Evolutionary conservation across 2,888 invertebrate species (phyloP).

Genomic region (Nipponacmea schrenckii): DNA sequence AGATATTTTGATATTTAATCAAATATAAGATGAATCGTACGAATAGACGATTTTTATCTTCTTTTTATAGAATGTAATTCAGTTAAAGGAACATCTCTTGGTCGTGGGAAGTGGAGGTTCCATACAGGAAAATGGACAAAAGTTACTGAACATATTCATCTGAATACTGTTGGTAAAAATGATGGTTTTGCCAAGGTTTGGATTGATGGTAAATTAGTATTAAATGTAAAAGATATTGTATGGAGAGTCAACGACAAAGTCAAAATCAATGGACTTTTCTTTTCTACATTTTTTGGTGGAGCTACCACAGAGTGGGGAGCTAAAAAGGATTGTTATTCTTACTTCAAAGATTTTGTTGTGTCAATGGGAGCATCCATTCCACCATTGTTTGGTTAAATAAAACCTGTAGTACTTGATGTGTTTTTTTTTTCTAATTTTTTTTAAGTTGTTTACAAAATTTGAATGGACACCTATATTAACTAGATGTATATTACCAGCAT

Average conservation of each 20-base stretch:
- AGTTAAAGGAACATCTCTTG: conserved; percentile 26
- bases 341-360: conserved; percentile 45
- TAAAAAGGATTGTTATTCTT: conserved; percentile 42
- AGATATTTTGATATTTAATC: too few relatives aligned
- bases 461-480: too few relatives aligned
- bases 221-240: conserved; percentile 33
- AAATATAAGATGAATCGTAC: too few relatives aligned
- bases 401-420: too few relatives aligned
- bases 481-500: too few relatives aligned
- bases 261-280: conserved; percentile 44
- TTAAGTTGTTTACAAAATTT: too few relatives aligned
- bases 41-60: too few relatives aligned
- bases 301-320: conserved; percentile 38
- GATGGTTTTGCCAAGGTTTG: conserved; percentile 42
- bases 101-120: conserved; percentile 32
- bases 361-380: conserved; percentile 1
- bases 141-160: conserved; percentile 43
- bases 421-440: too few relatives aligned
- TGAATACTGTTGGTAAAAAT: conserved; percentile 39
- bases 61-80: conserved; percentile 10
- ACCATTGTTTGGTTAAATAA: too few relatives aligned
- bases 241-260: conserved; percentile 34
- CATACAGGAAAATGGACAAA: conserved; percentile 37
- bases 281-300: conserved; percentile 55
- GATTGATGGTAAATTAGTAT: conserved; percentile 31